These are phyloP conservation scores for Troides aeacus DNA, from an alignment of 2,888 invertebrate species.

Conservation along the genomic window DNA sequence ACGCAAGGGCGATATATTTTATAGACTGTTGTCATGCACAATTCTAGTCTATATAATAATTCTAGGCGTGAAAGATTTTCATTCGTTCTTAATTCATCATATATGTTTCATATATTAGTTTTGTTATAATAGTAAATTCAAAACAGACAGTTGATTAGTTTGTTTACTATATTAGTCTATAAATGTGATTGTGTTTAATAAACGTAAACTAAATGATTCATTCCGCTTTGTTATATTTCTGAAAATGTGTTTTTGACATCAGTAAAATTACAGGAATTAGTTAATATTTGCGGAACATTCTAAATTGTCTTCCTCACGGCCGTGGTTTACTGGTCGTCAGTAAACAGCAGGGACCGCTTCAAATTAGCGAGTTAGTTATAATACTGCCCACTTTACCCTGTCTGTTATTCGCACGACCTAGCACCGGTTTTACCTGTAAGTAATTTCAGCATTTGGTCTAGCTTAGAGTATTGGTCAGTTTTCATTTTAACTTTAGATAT, in stretches of 20 bases:
- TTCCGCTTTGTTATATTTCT: neutral
- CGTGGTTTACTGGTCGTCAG: constrained; percentile 55
- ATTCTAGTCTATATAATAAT: neutral
- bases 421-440: constrained; percentile 1
- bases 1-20: too few species aligned
- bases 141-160: too few species aligned
- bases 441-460: neutral
- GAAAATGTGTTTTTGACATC: constrained; percentile 1
- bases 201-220: neutral
- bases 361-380: constrained; percentile 68
- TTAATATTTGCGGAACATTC: constrained; percentile 42
- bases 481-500: neutral
- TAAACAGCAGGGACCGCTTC: constrained; percentile 45
- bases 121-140: too few species aligned
- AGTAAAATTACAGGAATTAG: constrained; percentile 7
- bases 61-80: neutral
- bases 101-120: too few species aligned
- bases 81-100: neutral
- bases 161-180: too few species aligned
- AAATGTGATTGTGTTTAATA: neutral
- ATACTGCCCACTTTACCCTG: constrained; percentile 29
- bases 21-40: neutral
- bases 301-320: constrained; percentile 41
- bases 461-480: neutral
- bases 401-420: constrained; percentile 11